These are phyloP conservation scores for Stigmatopora nigra DNA, from an alignment of 2,113 vertebrate species.

Conservation along the genomic window DNA sequence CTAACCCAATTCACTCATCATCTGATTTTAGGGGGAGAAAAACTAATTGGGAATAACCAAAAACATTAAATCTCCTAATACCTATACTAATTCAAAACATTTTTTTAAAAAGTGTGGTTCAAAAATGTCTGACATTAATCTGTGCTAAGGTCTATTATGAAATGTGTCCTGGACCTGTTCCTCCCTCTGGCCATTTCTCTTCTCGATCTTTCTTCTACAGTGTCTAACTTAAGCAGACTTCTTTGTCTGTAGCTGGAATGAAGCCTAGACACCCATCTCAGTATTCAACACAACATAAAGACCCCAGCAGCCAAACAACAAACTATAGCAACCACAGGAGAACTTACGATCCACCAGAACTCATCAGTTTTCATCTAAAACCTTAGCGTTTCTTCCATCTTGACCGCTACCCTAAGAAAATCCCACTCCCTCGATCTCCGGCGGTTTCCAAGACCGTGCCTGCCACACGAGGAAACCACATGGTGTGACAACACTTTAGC, in stretches of 20 bases:
- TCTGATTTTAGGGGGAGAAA: neutral
- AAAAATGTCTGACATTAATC: neutral
- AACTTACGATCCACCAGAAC: conserved; percentile 29
- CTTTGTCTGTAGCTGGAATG: conserved; percentile 34
- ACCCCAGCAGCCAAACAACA: conserved; percentile 30
- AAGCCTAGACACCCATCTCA: conserved; percentile 34
- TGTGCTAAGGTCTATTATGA: neutral
- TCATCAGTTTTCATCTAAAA: conserved; percentile 27
- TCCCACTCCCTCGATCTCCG: conserved; percentile 18
- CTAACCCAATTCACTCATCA: neutral
- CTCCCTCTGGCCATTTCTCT: neutral
- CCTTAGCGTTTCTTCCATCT: conserved; percentile 11
- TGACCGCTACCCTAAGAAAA: conserved; percentile 40
- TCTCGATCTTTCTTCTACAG: neutral
- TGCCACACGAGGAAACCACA: conserved; percentile 59
- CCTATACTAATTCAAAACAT: neutral
- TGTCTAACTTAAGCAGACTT: conserved; percentile 21
- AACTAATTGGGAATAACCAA: neutral
- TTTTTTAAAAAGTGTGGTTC: neutral
- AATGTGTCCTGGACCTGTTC: neutral
- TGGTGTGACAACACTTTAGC: conserved; percentile 58
- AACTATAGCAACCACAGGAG: conserved; percentile 40
- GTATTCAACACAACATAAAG: conserved; percentile 41
- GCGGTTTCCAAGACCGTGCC: conserved; percentile 38
- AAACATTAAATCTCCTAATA: neutral